These are phyloP conservation scores for Caenorhabditis sulstoni DNA, from an alignment of 2,888 invertebrate genomes.

Conservation along the genomic window DNA sequence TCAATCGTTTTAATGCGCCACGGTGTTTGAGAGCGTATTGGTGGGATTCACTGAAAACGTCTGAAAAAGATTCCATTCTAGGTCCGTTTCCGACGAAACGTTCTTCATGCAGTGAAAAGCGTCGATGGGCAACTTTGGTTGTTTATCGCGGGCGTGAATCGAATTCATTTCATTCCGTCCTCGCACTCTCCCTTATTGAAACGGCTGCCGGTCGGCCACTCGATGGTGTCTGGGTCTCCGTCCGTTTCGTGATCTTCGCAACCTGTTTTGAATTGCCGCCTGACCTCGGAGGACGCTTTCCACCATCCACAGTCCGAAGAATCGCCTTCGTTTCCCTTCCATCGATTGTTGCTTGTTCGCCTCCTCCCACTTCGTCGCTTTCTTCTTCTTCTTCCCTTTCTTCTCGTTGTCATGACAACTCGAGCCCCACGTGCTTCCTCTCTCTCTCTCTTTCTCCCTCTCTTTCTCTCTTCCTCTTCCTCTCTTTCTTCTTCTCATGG, in stretches of 20 bases:
- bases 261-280: constrained; percentile 33
- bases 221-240: constrained; percentile 7
- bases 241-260: constrained; percentile 6
- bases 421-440: constrained; percentile 3
- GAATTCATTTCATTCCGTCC: background rate
- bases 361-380: constrained; percentile 2
- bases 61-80: too few relatives aligned
- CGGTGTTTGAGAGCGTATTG: too few relatives aligned
- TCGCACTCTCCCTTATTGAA: constrained; percentile 5
- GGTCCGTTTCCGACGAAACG: too few relatives aligned
- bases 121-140: too few relatives aligned
- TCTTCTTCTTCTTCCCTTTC: background rate
- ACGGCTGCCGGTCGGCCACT: background rate
- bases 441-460: background rate
- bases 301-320: background rate
- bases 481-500: constrained; percentile 25
- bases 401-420: constrained; percentile 6
- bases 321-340: constrained; percentile 3
- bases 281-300: constrained; percentile 11
- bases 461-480: background rate
- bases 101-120: too few relatives aligned
- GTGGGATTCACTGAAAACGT: too few relatives aligned
- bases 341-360: constrained; percentile 15
- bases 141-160: too few relatives aligned
- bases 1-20: too few relatives aligned